Percentiles rank a stretch among this genome's conserved stretches.
Evolutionary conservation across 2,888 invertebrate species (phyloP).

Genomic region (Achlya flavicornis): DNA sequence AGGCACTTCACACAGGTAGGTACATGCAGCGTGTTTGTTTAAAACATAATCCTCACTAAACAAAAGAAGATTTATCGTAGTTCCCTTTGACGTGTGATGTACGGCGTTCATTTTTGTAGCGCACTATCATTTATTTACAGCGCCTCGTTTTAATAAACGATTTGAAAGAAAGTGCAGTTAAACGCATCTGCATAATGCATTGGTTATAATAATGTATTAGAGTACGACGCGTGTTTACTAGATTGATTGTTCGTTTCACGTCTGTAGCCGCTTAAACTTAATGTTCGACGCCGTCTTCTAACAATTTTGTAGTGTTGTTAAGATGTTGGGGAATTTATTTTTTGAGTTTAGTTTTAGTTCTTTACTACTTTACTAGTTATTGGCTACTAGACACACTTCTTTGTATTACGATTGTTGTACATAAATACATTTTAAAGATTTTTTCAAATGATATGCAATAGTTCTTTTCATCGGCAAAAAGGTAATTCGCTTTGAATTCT

Average conservation of each 20-base stretch:
- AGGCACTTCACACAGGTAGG: slow-evolving; percentile 13
- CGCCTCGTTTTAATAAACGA: slow-evolving; percentile 45
- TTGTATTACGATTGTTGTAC: too few species aligned
- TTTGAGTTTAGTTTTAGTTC: too few species aligned
- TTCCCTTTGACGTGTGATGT: slow-evolving; percentile 65
- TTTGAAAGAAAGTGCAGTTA: slow-evolving; percentile 67
- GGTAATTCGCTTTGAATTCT: too few species aligned
- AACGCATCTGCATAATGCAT: slow-evolving; percentile 54
- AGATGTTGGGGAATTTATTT: neutral
- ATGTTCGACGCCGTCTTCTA: slow-evolving; percentile 21
- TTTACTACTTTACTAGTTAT: neutral
- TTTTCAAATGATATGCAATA: too few species aligned
- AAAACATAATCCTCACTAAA: slow-evolving; percentile 55
- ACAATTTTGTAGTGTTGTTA: slow-evolving; percentile 26
- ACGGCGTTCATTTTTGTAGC: slow-evolving; percentile 52
- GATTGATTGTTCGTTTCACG: slow-evolving; percentile 46
- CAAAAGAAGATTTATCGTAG: slow-evolving; percentile 73
- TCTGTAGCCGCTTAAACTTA: slow-evolving; percentile 39
- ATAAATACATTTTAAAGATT: too few species aligned
- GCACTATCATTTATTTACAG: slow-evolving; percentile 61
- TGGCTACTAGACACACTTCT: neutral
- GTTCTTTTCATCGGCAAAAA: too few species aligned
- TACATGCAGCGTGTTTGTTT: slow-evolving; percentile 31
- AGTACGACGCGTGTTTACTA: slow-evolving; percentile 39
- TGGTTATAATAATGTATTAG: slow-evolving; percentile 37